Base-by-base conservation (phyloP, 2,888 invertebrate genomes). In the Chrysina gloriosa region DNA sequence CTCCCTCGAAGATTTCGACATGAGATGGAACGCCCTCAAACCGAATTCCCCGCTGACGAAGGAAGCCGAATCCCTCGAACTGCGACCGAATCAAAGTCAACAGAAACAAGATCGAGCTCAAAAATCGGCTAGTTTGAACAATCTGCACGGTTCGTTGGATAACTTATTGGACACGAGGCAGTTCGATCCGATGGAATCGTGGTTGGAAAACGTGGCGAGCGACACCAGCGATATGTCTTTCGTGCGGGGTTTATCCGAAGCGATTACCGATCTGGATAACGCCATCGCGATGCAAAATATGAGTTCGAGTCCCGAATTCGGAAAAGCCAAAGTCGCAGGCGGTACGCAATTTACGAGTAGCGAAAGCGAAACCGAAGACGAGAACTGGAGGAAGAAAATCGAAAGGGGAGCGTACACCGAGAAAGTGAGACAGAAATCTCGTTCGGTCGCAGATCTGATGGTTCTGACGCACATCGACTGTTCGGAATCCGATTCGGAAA, bases 141-240 rank as follows among this genome's bases (percentile, higher is more conserved):
- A 92, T 77, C 83, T 92, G 0, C 89, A 90, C 73, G 92, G 92
- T 0, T 91, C 91, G 0, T 81, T 91, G 2, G 90, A 90, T 71
- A 80, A 81, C 74, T 74, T 81, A 36, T 64, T 76, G 11, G 69
- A 66, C 16, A 52, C 54, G 34, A 39, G 65, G 27, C 56, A 45
- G 47, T 29, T 47, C 6, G 58, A 65, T 45, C 64, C 50, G 2
- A 85, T 88, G 76, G 89, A 88, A 75, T 88, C 87, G 0, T 89
- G 88, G 89, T 79, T 88, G 39, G 86, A 87, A 71, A 88, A 88
- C 52, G 87, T 88, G 5, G 87, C 87, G 0, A 85, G 85, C 1
- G 86, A 86, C 71, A 87, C 87, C 50, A 88, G 88, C 56, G 88
- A 89, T 73, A 86, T 87, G 74, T 86, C 86, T 70, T 89, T 88